Percentiles rank a stretch among this genome's conserved stretches.
phyloP scores from a whole-genome alignment of 1,140 invertebrate genomes.

The Glossosoma conforme region DNA sequence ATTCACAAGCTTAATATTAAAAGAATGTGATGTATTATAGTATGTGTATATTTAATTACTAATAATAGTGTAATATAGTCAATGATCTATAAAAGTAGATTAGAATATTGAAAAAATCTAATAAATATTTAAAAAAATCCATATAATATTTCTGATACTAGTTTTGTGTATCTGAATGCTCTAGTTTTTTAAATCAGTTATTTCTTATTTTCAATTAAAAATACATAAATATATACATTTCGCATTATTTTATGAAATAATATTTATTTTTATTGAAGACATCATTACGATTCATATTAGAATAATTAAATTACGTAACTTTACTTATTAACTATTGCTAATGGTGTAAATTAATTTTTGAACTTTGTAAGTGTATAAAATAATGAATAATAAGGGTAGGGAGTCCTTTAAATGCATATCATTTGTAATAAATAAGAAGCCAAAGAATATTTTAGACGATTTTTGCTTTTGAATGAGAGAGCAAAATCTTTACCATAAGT shows the following conservation, averaged over 20 bases:
- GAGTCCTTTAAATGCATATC: slow-evolving; percentile 28
- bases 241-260: neutral
- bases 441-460: slow-evolving; percentile 26
- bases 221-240: neutral
- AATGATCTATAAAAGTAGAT: too few species aligned
- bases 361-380: slow-evolving; percentile 6
- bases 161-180: too few species aligned
- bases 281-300: neutral
- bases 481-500: slow-evolving; percentile 15
- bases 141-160: too few species aligned
- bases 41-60: too few species aligned
- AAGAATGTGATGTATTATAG: too few species aligned
- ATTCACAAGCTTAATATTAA: too few species aligned
- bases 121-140: too few species aligned
- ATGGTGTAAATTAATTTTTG: neutral
- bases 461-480: slow-evolving; percentile 18
- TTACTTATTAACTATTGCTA: neutral
- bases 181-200: too few species aligned
- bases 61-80: too few species aligned
- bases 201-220: neutral
- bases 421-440: slow-evolving; percentile 27
- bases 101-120: too few species aligned
- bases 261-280: neutral
- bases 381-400: slow-evolving; percentile 10
- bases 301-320: neutral